These are phyloP conservation scores for Tetheella fluctuosa DNA, from an alignment of 2,888 invertebrate species.

Conservation along the genomic window DNA sequence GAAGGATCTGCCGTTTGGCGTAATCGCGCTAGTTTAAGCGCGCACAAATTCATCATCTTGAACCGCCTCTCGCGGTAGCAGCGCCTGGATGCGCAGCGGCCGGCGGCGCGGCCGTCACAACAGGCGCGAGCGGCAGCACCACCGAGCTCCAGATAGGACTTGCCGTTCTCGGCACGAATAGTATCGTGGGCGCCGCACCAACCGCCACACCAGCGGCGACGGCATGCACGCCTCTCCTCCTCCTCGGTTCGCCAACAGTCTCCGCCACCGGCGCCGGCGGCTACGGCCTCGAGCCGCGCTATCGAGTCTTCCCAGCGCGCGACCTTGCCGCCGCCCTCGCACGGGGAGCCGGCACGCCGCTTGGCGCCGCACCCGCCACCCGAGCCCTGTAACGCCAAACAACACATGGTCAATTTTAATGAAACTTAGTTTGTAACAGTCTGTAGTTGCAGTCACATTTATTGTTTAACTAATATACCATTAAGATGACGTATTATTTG, in stretches of 20 bases:
- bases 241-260: slow-evolving; percentile 84
- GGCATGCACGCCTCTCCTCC: slow-evolving; percentile 80
- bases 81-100: slow-evolving; percentile 91
- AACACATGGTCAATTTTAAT: neutral
- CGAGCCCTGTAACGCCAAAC: slow-evolving; percentile 74
- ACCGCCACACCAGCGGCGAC: slow-evolving; percentile 84
- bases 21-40: slow-evolving; percentile 94
- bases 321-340: slow-evolving; percentile 80
- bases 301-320: slow-evolving; percentile 82
- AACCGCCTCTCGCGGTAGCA: slow-evolving; percentile 94
- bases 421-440: neutral
- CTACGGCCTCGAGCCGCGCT: slow-evolving; percentile 81
- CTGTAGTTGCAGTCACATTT: neutral
- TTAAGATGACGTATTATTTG: neutral
- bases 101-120: slow-evolving; percentile 89
- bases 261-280: slow-evolving; percentile 86
- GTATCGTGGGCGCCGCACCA: slow-evolving; percentile 88
- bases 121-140: slow-evolving; percentile 90
- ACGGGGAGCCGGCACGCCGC: slow-evolving; percentile 79
- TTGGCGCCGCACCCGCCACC: slow-evolving; percentile 83
- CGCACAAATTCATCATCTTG: slow-evolving; percentile 95
- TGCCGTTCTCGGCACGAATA: slow-evolving; percentile 95
- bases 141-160: slow-evolving; percentile 94
- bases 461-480: neutral
- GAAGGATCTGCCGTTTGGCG: slow-evolving; percentile 95